phyloP scores from a whole-genome alignment of 2,113 vertebrate genomes.

The Holacanthus passer region DNA sequence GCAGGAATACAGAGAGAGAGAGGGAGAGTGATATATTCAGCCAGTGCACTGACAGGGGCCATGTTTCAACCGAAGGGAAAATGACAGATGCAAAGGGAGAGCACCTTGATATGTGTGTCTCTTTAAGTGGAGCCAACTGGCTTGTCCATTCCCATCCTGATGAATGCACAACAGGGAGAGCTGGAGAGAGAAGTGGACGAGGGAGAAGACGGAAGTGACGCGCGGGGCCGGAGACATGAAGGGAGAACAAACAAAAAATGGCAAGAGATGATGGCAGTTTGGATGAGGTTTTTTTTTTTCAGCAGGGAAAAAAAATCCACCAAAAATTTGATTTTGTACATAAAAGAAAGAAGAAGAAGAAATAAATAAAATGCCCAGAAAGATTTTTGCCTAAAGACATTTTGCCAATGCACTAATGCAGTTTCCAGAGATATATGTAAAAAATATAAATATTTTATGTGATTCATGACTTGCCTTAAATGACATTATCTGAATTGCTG shows the following conservation, averaged over 20 bases:
- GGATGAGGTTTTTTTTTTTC: not conserved
- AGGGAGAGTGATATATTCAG: slow-evolving; percentile 80
- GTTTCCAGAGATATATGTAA: not conserved
- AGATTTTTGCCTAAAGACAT: not conserved
- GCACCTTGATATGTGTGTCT: slow-evolving; percentile 79
- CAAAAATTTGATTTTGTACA: not conserved
- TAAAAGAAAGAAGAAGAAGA: not conserved
- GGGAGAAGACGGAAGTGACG: slow-evolving; percentile 62
- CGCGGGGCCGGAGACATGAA: slow-evolving; percentile 16
- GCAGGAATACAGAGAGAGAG: slow-evolving; percentile 43
- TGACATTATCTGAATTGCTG: not conserved
- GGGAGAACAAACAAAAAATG: slow-evolving; percentile 42
- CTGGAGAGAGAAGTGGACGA: slow-evolving; percentile 35
- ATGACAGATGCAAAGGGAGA: slow-evolving; percentile 77
- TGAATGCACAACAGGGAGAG: slow-evolving; percentile 71
- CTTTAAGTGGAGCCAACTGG: slow-evolving; percentile 78
- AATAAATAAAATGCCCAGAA: not conserved
- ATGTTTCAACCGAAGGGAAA: slow-evolving; percentile 82
- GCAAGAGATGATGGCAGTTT: not conserved
- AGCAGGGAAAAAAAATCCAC: not conserved
- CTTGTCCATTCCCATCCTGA: slow-evolving; percentile 75
- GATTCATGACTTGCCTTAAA: not conserved
- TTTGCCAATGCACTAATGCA: not conserved
- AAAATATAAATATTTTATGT: not conserved
- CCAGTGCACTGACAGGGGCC: slow-evolving; percentile 80